phyloP scores from a whole-genome alignment of 2,888 invertebrate species.

The Graphium colonna region DNA sequence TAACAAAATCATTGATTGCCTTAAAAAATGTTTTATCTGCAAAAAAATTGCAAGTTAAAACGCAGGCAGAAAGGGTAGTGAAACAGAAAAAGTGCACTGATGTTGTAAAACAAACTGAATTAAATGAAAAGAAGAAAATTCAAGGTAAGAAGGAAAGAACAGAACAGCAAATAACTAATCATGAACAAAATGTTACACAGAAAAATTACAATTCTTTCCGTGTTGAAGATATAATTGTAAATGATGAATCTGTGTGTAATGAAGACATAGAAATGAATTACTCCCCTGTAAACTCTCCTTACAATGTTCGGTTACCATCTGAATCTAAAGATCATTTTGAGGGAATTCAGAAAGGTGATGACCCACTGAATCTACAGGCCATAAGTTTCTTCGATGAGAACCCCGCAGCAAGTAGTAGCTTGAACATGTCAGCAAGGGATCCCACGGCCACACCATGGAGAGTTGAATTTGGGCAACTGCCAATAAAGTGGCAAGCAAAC shows the following conservation, averaged over 20 bases:
- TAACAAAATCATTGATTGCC: constrained; percentile 54
- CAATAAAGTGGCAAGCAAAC: constrained; percentile 69
- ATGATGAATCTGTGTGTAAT: constrained; percentile 46
- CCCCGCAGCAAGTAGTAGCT: constrained; percentile 70
- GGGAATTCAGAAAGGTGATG: constrained; percentile 32
- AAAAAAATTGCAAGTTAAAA: constrained; percentile 29
- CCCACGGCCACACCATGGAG: constrained; percentile 72
- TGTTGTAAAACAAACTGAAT: not conserved
- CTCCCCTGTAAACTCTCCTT: constrained; percentile 61
- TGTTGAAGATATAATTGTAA: constrained; percentile 64
- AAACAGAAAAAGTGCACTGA: not conserved
- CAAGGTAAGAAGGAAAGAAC: constrained; percentile 7
- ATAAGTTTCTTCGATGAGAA: constrained; percentile 66
- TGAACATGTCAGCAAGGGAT: constrained; percentile 56
- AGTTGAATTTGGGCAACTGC: constrained; percentile 61
- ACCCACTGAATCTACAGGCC: constrained; percentile 57
- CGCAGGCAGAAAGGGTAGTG: not conserved
- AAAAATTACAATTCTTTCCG: constrained; percentile 50
- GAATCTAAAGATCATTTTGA: constrained; percentile 4
- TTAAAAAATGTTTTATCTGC: constrained; percentile 47
- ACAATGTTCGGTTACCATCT: constrained; percentile 24
- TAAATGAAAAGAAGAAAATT: not conserved
- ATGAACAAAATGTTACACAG: constrained; percentile 15
- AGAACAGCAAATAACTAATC: constrained; percentile 15
- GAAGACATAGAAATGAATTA: constrained; percentile 53